phyloP scores from a whole-genome alignment of 2,888 invertebrate genomes.

The Penaeus monodon region DNA sequence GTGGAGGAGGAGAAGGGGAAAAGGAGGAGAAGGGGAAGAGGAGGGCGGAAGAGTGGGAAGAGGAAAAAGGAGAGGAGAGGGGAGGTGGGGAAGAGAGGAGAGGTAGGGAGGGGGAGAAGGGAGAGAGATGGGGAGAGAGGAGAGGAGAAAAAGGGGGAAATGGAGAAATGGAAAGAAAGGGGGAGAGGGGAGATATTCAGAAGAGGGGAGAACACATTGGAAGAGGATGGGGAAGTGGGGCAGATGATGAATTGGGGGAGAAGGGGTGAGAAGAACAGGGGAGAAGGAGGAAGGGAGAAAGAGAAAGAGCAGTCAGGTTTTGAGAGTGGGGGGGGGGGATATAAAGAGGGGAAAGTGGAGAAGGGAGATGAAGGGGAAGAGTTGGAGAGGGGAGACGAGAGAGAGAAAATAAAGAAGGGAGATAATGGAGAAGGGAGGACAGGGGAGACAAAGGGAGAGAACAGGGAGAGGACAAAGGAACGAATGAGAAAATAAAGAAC shows the following conservation, averaged over 20 bases:
- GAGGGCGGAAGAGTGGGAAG: neutral
- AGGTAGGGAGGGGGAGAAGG: neutral
- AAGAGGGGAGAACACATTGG: neutral
- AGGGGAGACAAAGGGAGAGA: neutral
- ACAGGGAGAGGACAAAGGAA: too few relatives aligned
- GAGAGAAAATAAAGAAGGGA: too few relatives aligned
- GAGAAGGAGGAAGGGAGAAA: too few relatives aligned
- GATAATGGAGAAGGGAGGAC: neutral
- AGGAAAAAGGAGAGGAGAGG: neutral
- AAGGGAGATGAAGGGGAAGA: neutral
- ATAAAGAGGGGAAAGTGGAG: neutral
- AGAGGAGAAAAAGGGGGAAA: neutral
- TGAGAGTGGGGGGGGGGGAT: neutral
- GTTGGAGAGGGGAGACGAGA: too few relatives aligned
- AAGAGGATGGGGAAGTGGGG: too few relatives aligned
- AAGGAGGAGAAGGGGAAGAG: neutral
- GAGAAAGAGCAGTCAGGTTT: too few relatives aligned
- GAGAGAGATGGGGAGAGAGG: neutral
- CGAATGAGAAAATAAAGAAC: too few relatives aligned
- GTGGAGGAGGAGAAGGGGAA: neutral
- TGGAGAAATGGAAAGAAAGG: neutral
- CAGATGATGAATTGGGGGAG: too few relatives aligned
- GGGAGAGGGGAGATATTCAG: too few relatives aligned
- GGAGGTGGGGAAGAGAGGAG: neutral
- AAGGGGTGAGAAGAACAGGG: too few relatives aligned